Evolutionary conservation across 1,140 invertebrate species (phyloP).

Genomic region (Caenorhabditis briggsae): DNA sequence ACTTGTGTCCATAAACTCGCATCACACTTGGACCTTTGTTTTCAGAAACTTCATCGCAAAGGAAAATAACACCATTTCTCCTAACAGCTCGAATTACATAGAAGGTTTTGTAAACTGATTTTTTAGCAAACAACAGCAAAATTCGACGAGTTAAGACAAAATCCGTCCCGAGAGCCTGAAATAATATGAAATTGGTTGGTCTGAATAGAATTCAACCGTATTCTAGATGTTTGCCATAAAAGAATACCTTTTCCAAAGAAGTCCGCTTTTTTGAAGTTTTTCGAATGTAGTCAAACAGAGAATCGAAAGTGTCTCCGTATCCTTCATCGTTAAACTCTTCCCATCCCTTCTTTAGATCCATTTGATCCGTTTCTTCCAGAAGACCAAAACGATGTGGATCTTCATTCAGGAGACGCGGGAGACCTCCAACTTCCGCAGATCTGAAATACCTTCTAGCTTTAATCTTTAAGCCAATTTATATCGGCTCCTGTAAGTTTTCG

Average conservation of each 20-base stretch:
- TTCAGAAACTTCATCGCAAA: neutral
- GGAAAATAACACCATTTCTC: neutral
- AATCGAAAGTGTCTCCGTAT: neutral
- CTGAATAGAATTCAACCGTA: too few species aligned
- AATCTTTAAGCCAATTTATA: too few species aligned
- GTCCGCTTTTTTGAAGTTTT: neutral
- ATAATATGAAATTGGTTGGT: neutral
- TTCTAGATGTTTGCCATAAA: neutral
- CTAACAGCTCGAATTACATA: neutral
- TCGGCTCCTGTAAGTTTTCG: too few species aligned
- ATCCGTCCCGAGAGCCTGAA: neutral
- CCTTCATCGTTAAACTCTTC: constrained; percentile 6
- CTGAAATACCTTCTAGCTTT: neutral
- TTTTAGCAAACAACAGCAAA: neutral
- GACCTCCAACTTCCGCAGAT: neutral
- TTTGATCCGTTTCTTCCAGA: neutral
- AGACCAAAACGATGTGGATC: neutral
- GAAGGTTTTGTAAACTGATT: neutral
- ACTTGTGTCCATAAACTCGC: neutral
- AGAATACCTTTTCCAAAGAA: neutral
- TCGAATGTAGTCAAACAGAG: neutral
- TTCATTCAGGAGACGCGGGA: neutral
- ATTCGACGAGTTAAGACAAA: neutral
- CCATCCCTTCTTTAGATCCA: neutral
- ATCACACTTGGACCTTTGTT: neutral